Evolutionary conservation across 1,140 invertebrate genomes (phyloP).

Genomic region (Neotoxoptera formosana): DNA sequence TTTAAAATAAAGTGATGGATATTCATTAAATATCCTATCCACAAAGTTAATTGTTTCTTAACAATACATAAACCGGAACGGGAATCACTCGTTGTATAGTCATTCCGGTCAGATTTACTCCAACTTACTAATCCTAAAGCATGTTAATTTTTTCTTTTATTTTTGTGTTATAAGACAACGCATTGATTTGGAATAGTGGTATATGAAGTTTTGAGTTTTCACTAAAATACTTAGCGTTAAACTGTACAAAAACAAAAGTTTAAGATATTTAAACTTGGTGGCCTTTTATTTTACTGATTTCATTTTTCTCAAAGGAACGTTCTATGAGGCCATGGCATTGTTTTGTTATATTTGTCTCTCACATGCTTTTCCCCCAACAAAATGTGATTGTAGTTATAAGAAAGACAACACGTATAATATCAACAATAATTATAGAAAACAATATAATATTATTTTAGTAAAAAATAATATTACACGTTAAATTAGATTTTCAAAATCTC

Average conservation of each 20-base stretch:
- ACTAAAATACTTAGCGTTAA: neutral
- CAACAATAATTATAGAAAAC: constrained; percentile 6
- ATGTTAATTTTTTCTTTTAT: neutral
- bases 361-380: neutral
- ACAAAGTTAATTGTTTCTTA: neutral
- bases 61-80: neutral
- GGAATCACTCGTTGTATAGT: neutral
- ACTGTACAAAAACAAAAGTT: neutral
- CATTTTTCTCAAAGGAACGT: neutral
- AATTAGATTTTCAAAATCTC: neutral
- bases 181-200: neutral
- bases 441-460: neutral
- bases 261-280: neutral
- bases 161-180: neutral
- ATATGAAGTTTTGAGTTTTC: neutral
- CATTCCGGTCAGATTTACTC: neutral
- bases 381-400: neutral
- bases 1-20: neutral
- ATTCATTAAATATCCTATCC: neutral
- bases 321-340: neutral
- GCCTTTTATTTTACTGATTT: neutral
- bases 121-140: neutral
- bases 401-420: neutral
- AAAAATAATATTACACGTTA: neutral
- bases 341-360: neutral